Evolutionary conservation across 2,113 vertebrate species (phyloP).

Genomic region (Pseudorhombus dupliciocellatus): DNA sequence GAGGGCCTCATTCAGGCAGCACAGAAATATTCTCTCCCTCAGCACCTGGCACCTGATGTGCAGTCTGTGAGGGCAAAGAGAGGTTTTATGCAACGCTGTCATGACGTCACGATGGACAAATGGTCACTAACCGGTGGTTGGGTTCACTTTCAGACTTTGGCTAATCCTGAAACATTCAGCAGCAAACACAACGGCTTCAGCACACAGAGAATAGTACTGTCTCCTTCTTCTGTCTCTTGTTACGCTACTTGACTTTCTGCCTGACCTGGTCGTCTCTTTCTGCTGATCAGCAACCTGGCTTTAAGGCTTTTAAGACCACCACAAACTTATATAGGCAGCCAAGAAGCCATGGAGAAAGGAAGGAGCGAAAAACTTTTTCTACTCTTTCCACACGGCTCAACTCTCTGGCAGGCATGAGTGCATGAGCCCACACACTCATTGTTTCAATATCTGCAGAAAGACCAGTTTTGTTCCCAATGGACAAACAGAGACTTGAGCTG

Average conservation of each 20-base stretch:
- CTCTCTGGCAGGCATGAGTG: conserved; percentile 45
- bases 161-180: conserved; percentile 24
- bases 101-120: conserved; percentile 16
- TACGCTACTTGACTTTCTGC: conserved; percentile 31
- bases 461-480: conserved; percentile 34
- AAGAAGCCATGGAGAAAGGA: conserved; percentile 38
- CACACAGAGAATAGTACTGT: conserved; percentile 19
- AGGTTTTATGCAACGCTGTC: background rate
- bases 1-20: conserved; percentile 25
- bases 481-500: conserved; percentile 50
- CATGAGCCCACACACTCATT: conserved; percentile 57
- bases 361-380: conserved; percentile 59
- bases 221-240: conserved; percentile 12
- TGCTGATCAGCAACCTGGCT: conserved; percentile 68
- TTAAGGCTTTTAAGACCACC: conserved; percentile 59
- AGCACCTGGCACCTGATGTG: conserved; percentile 47
- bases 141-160: conserved; percentile 1
- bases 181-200: conserved; percentile 29
- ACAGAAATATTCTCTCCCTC: conserved; percentile 34
- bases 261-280: conserved; percentile 43
- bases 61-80: background rate
- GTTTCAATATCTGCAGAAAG: conserved; percentile 57
- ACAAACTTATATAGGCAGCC: conserved; percentile 40
- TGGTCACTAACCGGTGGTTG: conserved; percentile 8
- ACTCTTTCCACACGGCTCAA: conserved; percentile 66